phyloP scores from a whole-genome alignment of 2,888 invertebrate genomes.

The Gastracanthus pulcherrimus region DNA sequence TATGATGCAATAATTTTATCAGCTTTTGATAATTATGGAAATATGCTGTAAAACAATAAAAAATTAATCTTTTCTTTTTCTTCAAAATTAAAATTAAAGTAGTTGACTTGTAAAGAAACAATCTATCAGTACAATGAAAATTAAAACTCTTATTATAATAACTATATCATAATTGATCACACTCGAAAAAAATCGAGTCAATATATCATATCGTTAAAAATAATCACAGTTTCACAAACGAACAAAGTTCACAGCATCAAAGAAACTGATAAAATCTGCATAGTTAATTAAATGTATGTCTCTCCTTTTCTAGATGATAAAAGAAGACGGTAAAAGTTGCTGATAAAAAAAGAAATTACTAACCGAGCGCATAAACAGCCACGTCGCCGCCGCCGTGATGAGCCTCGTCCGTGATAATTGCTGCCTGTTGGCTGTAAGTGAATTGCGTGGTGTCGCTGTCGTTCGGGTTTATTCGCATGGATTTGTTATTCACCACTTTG shows the following conservation, averaged over 20 bases:
- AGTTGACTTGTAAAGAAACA: no score
- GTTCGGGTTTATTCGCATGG: conserved; percentile 82
- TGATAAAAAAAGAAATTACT: conserved; percentile 33
- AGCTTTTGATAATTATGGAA: no score
- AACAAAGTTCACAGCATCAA: background rate
- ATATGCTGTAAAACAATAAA: no score
- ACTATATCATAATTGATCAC: background rate
- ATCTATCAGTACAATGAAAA: no score
- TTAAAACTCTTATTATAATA: no score
- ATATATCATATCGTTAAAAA: background rate
- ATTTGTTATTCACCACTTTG: conserved; percentile 77
- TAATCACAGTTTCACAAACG: background rate
- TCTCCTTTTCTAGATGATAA: background rate
- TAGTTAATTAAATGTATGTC: background rate
- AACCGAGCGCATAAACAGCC: conserved; percentile 88
- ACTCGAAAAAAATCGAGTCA: background rate
- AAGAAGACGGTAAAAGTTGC: background rate
- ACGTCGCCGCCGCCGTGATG: conserved; percentile 93
- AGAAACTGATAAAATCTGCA: background rate
- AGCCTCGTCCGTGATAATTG: conserved; percentile 85
- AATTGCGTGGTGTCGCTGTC: conserved; percentile 80
- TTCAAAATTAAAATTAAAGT: no score
- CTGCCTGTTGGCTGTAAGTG: conserved; percentile 86
- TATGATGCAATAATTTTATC: no score
- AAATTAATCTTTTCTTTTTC: no score